Base-by-base conservation (phyloP, 1,140 invertebrate species). In the Papilio machaon region DNA sequence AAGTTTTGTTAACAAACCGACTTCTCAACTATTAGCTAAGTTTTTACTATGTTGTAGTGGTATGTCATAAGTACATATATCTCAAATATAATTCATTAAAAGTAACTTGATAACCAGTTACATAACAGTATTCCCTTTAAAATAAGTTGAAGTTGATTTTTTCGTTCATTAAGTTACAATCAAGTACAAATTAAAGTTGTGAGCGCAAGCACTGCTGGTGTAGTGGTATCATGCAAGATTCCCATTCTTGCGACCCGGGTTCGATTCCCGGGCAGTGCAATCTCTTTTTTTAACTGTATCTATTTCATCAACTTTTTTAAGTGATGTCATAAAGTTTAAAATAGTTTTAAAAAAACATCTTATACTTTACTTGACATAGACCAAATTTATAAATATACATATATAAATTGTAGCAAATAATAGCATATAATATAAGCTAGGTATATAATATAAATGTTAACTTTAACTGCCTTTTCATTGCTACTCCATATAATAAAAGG, bases 201-300 rank as follows among this genome's bases (percentile, higher is more conserved):
- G 7, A 4, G 0, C 10, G 4, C 23, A 30, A 67, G 64, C 64
- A 67, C 23, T 70, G 64, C 64, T 70, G 64, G 64, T 64, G 60
- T 30, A 64, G 60, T 30, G 64, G 64, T 70, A 70, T 70, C 64
- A 70, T 70, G 64, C 30, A 70, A 70, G 64, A 70, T 38, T 70
- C 64, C 64, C 64, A 70, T 70, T 70, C 64, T 70, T 70, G 64
- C 64, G 64, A 70, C 64, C 64, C 64, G 64, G 64, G 64, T 70
- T 70, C 64, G 64, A 70, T 70, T 70, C 64, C 64, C 64, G 64
- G 64, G 64, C 64, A 70, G 64, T 70, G 64, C 64, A 70, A 4
- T 43, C 2, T 19, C n/a, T 58, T 58, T 19, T 58, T 58, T 58
- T 6, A 43, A 43, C 4, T 43, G 7, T 43, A 54, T 54, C 17